These are phyloP conservation scores for Xyliphius kryptos DNA, from an alignment of 2,113 vertebrate genomes.

Conservation along the genomic window DNA sequence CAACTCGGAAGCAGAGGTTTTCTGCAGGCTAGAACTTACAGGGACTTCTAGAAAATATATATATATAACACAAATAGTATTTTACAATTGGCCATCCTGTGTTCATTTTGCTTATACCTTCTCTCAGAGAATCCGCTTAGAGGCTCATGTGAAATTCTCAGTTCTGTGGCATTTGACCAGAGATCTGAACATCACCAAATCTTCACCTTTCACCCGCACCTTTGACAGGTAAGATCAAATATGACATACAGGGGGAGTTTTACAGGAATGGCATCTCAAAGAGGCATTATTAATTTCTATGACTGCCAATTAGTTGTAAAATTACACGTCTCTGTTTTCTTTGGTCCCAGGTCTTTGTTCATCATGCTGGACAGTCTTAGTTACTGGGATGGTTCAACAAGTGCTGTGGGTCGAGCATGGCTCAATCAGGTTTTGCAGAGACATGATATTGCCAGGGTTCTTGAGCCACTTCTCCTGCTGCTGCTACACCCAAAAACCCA, in stretches of 20 bases:
- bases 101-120: no score
- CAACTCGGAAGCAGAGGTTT: no score
- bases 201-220: conserved; percentile 89
- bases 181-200: conserved; percentile 93
- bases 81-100: no score
- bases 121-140: conserved; percentile 80
- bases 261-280: no score
- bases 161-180: conserved; percentile 96
- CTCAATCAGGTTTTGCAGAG: conserved; percentile 94
- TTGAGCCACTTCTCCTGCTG: conserved; percentile 88
- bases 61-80: no score
- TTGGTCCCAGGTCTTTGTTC: conserved; percentile 93
- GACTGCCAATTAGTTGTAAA: no score
- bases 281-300: no score
- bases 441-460: conserved; percentile 92
- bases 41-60: no score
- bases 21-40: no score
- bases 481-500: conserved; percentile 97
- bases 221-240: conserved; percentile 85
- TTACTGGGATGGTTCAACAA: conserved; percentile 88
- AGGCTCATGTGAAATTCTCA: conserved; percentile 93
- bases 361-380: conserved; percentile 97
- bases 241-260: no score
- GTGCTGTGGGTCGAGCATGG: conserved; percentile 92
- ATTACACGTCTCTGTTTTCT: no score